Evolutionary conservation across 2,888 invertebrate genomes (phyloP), one percentile per base, ranked within the genome.

Genomic region (Meiosimyza decipiens): DNA sequence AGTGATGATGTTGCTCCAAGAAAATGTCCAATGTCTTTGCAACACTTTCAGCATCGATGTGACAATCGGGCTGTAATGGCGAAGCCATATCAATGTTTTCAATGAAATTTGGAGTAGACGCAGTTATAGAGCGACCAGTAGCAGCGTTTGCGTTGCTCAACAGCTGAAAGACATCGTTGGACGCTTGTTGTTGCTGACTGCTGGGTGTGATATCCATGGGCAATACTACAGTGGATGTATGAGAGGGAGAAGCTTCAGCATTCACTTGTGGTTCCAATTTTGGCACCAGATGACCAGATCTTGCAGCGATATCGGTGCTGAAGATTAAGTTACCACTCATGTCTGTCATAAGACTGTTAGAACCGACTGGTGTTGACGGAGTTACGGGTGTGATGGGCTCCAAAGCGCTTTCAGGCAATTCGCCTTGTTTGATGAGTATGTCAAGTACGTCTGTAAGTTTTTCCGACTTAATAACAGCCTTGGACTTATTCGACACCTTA

Each of bases 341-440:
- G 59, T 80, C 81, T 68, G 78, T 79, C 79, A 80, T 80, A 64
- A 79, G 75, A 9, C 74, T 79, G 80, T 77, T 82, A 77, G 67
- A 80, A 72, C 75, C 84, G 77, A 74, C 81, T 63, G 82, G 85
- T 66, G 81, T 83, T 5, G 81, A 73, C 82, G 85, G 74, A 80
- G 84, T 77, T 76, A 86, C 87, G 47, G 92, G 90, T 40, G 91
- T 89, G 74, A 90, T 84, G 2, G 86, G 83, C 62, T 85, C 85
- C 64, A 86, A 74, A 7, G 82, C 96, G 80, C 95, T 95, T 11
- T 96, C 92, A 1, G 97, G 95, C 72, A 97, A 87, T 83, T 97
- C 97, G 13, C 97, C 97, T 84, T 95, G 96, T 83, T 96, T 94
- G 60, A 97, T 96, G 15, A 98, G 90, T 78, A 98, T 96, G 84